These are phyloP conservation scores for Nymphalis polychloros DNA, from an alignment of 2,888 invertebrate species.

Conservation along the genomic window DNA sequence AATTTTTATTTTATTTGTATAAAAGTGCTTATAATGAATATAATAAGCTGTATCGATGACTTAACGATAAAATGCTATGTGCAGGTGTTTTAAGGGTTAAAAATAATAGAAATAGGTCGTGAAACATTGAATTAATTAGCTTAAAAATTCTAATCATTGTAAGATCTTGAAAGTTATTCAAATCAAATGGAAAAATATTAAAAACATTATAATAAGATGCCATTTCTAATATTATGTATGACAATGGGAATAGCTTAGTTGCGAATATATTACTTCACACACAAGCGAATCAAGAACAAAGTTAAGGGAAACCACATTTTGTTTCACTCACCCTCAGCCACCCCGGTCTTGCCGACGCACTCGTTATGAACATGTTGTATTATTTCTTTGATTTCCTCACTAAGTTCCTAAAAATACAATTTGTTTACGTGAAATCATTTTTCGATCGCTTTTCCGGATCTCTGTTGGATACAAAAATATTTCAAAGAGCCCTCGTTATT, in stretches of 20 bases:
- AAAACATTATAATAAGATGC: slow-evolving; percentile 10
- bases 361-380: slow-evolving; percentile 76
- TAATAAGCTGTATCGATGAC: no score
- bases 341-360: slow-evolving; percentile 74
- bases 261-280: slow-evolving; percentile 63
- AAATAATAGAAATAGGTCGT: no score
- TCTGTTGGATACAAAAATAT: slow-evolving; percentile 29
- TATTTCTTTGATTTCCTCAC: slow-evolving; percentile 79
- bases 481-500: slow-evolving; percentile 20
- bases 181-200: background rate
- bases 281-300: slow-evolving; percentile 69
- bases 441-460: slow-evolving; percentile 29
- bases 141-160: no score
- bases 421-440: slow-evolving; percentile 43
- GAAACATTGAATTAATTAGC: no score
- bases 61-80: no score
- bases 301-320: slow-evolving; percentile 64
- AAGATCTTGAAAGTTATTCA: no score
- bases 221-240: slow-evolving; percentile 29
- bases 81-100: no score
- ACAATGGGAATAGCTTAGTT: slow-evolving; percentile 49
- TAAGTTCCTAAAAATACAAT: slow-evolving; percentile 69
- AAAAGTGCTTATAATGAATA: no score
- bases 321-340: slow-evolving; percentile 74
- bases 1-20: no score